Conservation (phyloP, 2,888 invertebrate genomes). For the Limulus polyphemus region DNA sequence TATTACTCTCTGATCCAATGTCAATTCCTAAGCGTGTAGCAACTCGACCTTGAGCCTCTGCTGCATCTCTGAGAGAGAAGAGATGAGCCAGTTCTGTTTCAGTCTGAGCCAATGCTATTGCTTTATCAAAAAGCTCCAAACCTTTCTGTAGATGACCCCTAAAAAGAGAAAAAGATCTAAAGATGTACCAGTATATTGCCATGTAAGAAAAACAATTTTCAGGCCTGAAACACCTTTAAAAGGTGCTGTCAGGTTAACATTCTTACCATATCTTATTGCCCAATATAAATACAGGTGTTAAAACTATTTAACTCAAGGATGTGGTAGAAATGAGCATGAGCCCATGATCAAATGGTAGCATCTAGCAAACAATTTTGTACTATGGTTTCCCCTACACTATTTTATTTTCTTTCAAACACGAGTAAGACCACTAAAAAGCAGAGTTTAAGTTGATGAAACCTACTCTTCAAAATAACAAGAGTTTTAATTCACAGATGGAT, state of each 20-base stretch:
- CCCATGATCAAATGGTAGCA: too few species aligned
- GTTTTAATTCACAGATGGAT: too few species aligned
- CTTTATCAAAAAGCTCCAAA: conserved; percentile 73
- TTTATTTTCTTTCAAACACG: too few species aligned
- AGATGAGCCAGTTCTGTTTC: conserved; percentile 80
- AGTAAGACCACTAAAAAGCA: too few species aligned
- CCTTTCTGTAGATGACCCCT: conserved; percentile 72
- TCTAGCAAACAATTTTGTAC: too few species aligned
- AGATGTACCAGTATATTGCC: background rate
- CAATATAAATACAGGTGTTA: too few species aligned
- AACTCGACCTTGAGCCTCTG: conserved; percentile 54
- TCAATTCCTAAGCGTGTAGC: conserved; percentile 19
- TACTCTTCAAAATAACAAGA: too few species aligned
- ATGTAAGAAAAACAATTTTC: background rate
- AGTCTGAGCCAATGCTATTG: conserved; percentile 69
- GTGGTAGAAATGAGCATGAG: too few species aligned
- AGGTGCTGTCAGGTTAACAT: background rate
- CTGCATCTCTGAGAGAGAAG: conserved; percentile 77
- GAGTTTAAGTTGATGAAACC: too few species aligned
- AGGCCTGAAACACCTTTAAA: background rate
- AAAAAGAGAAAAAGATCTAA: conserved; percentile 31
- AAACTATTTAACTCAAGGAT: too few species aligned
- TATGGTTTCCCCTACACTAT: too few species aligned
- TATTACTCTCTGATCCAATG: background rate
- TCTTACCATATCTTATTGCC: background rate